These are phyloP conservation scores for Tipula confusa DNA, from an alignment of 2,888 invertebrate species.

Conservation along the genomic window DNA sequence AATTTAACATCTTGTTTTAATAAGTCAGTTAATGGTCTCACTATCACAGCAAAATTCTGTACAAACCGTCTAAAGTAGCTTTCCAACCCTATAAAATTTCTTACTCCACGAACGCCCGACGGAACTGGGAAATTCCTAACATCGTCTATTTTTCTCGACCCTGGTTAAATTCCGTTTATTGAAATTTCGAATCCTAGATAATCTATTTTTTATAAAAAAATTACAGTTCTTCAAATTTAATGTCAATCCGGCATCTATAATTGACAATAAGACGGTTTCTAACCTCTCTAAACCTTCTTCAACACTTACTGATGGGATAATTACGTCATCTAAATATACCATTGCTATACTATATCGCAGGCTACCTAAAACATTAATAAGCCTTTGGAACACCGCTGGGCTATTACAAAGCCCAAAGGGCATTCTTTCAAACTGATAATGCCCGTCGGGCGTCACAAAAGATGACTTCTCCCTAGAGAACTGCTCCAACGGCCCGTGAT, in stretches of 20 bases:
- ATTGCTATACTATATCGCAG: slow-evolving; percentile 34
- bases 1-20: background rate
- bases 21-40: slow-evolving; percentile 29
- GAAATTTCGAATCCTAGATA: slow-evolving; percentile 37
- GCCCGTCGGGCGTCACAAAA: slow-evolving; percentile 37
- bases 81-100: slow-evolving; percentile 27
- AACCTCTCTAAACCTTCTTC: slow-evolving; percentile 34
- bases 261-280: background rate
- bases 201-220: slow-evolving; percentile 36
- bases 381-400: too few relatives aligned
- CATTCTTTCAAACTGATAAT: slow-evolving; percentile 36
- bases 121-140: slow-evolving; percentile 35
- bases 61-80: slow-evolving; percentile 30
- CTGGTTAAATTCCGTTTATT: slow-evolving; percentile 34
- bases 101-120: slow-evolving; percentile 32
- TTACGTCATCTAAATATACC: slow-evolving; percentile 38
- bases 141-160: slow-evolving; percentile 33
- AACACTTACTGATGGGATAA: slow-evolving; percentile 29
- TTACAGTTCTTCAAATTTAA: slow-evolving; percentile 35
- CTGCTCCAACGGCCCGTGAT: slow-evolving; percentile 38
- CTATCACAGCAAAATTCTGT: background rate
- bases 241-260: slow-evolving; percentile 29
- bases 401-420: too few relatives aligned
- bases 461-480: slow-evolving; percentile 38
- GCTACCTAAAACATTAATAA: slow-evolving; percentile 34